Percentiles rank a stretch among this genome's conserved stretches.
These are phyloP conservation scores for Conger conger DNA, from an alignment of 2,113 vertebrate species.

Conservation along the genomic window DNA sequence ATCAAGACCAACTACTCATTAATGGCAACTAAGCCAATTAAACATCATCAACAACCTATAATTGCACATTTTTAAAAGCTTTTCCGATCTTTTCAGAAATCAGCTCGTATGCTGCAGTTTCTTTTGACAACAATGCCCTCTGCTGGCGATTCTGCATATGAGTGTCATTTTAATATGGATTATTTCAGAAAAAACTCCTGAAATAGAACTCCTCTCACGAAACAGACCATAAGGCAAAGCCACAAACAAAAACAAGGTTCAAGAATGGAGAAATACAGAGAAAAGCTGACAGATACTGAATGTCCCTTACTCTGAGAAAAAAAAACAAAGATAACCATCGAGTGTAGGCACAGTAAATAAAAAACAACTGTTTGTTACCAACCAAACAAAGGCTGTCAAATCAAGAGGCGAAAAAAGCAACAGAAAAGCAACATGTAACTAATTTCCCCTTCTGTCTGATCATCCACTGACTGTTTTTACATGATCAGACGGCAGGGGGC, in stretches of 20 bases:
- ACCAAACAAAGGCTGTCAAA: too few relatives aligned
- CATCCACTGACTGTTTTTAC: too few relatives aligned
- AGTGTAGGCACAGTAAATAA: neutral
- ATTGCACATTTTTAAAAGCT: neutral
- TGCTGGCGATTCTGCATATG: neutral
- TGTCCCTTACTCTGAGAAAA: neutral
- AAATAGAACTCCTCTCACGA: neutral
- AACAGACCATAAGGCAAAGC: too few relatives aligned
- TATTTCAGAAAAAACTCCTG: neutral
- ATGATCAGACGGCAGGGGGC: neutral
- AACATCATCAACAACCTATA: neutral
- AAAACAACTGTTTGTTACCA: neutral
- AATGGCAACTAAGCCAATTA: neutral
- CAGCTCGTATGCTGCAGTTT: too few relatives aligned
- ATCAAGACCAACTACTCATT: neutral
- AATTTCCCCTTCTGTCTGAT: too few relatives aligned
- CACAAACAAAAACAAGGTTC: too few relatives aligned
- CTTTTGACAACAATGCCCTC: slow-evolving; percentile 12
- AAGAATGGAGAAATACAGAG: neutral
- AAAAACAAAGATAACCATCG: neutral
- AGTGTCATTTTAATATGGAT: neutral
- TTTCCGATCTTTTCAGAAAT: neutral
- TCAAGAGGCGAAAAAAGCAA: too few relatives aligned
- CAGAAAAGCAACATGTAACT: too few relatives aligned
- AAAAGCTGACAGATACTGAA: too few relatives aligned